Percentiles rank a stretch among this genome's conserved stretches.
These are phyloP conservation scores for Xiphophorus birchmanni DNA, from an alignment of 2,797 vertebrate species.

Conservation along the genomic window DNA sequence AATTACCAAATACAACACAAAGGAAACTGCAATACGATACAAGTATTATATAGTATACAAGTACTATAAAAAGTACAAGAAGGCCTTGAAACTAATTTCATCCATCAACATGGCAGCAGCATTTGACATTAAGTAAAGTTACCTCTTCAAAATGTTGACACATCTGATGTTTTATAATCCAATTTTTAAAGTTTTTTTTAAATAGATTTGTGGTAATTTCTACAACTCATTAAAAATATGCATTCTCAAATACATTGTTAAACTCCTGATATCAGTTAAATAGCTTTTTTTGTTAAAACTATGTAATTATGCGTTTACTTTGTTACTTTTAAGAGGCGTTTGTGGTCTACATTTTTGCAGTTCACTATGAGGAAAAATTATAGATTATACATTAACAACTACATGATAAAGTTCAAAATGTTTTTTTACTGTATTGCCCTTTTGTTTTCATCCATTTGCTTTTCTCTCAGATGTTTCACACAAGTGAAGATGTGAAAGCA, in stretches of 20 bases:
- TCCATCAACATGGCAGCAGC: too few relatives aligned
- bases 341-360: not conserved
- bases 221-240: not conserved
- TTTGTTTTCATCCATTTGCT: constrained; percentile 45
- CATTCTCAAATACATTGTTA: not conserved
- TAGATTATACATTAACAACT: constrained; percentile 21
- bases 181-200: not conserved
- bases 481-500: constrained; percentile 61
- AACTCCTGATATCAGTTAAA: not conserved
- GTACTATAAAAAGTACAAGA: too few relatives aligned
- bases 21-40: too few relatives aligned
- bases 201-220: not conserved
- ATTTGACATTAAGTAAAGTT: too few relatives aligned
- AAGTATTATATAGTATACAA: too few relatives aligned
- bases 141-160: too few relatives aligned
- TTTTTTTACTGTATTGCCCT: constrained; percentile 27
- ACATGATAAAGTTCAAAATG: constrained; percentile 42
- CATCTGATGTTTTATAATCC: too few relatives aligned
- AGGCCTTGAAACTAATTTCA: too few relatives aligned
- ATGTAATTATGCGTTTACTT: not conserved
- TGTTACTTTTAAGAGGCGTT: not conserved
- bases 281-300: not conserved
- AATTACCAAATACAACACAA: too few relatives aligned
- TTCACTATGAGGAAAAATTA: not conserved
- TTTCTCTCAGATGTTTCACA: constrained; percentile 45